These are phyloP conservation scores for Mesocentrotus franciscanus DNA, from an alignment of 53 echinoderm and acorn worm species.

Conservation along the genomic window DNA sequence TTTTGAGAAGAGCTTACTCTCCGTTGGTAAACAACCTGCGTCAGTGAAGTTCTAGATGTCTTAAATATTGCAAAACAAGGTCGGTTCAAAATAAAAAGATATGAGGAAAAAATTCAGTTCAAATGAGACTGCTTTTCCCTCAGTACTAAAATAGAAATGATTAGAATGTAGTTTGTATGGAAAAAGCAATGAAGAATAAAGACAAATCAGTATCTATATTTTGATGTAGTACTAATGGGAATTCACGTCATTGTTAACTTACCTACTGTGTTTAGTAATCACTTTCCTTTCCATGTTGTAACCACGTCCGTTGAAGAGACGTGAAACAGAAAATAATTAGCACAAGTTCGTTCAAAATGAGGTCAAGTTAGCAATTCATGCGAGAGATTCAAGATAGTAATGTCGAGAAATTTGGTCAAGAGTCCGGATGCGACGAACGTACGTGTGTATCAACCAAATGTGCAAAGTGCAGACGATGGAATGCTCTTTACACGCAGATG, in stretches of 20 bases:
- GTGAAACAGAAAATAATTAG: background rate
- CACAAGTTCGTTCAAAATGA: background rate
- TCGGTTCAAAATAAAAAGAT: background rate
- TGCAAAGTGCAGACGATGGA: background rate
- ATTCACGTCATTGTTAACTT: background rate
- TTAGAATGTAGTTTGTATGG: no score
- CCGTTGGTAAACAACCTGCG: background rate
- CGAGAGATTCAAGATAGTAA: background rate
- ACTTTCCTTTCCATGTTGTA: slow-evolving; percentile 56
- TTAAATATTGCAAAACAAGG: background rate
- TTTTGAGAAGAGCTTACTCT: no score
- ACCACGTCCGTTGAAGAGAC: background rate
- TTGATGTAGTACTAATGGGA: no score
- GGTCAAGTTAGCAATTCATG: background rate
- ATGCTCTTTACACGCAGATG: background rate
- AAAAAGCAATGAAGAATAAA: no score
- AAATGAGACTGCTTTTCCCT: no score
- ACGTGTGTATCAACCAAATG: background rate
- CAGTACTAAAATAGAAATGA: no score
- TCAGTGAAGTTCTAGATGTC: background rate
- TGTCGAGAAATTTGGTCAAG: background rate
- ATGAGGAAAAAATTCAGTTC: background rate
- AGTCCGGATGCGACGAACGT: background rate
- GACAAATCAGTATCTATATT: no score
- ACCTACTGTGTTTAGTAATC: slow-evolving; percentile 57